Percentiles rank a stretch among this genome's conserved stretches.
Evolutionary conservation across 2,888 invertebrate genomes (phyloP).

Genomic region (Chalcis sispes): DNA sequence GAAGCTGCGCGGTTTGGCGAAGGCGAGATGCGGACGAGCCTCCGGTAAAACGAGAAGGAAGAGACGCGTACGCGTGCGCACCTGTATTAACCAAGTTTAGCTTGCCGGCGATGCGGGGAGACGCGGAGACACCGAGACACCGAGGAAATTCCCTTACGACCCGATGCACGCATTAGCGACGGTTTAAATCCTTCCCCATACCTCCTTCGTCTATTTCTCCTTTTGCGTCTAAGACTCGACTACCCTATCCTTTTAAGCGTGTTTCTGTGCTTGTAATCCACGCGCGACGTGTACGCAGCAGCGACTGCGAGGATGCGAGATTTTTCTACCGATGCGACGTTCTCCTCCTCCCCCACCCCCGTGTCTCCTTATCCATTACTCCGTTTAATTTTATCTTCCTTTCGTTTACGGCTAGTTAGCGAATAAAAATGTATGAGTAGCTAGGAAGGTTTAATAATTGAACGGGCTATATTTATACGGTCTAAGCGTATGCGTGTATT

Average conservation of each 20-base stretch:
- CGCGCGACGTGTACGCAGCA: conserved; percentile 2
- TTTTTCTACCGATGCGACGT: conserved; percentile 29
- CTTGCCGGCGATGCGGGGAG: conserved; percentile 17
- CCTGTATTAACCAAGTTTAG: conserved; percentile 48
- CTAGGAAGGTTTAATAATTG: not conserved
- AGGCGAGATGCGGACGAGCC: too few species aligned
- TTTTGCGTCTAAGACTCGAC: not conserved
- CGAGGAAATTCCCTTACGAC: conserved; percentile 33
- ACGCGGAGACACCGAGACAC: conserved; percentile 6
- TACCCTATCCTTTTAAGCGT: conserved; percentile 9
- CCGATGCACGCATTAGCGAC: conserved; percentile 29
- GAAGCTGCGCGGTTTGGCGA: too few species aligned
- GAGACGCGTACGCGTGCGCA: conserved; percentile 15
- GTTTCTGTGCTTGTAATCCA: conserved; percentile 32
- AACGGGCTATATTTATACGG: conserved; percentile 25
- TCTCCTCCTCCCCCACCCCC: too few species aligned
- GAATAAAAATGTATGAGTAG: conserved; percentile 3
- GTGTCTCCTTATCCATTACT: too few species aligned
- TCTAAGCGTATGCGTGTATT: conserved; percentile 7
- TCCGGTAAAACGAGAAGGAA: conserved; percentile 2
- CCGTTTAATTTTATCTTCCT: conserved; percentile 7
- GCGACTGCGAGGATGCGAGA: conserved; percentile 29
- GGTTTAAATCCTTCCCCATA: conserved; percentile 17
- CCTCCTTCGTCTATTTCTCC: not conserved
- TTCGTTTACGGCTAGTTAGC: not conserved